Conservation (phyloP, 2,113 vertebrate species). For the Callithrix jacchus region DNA sequence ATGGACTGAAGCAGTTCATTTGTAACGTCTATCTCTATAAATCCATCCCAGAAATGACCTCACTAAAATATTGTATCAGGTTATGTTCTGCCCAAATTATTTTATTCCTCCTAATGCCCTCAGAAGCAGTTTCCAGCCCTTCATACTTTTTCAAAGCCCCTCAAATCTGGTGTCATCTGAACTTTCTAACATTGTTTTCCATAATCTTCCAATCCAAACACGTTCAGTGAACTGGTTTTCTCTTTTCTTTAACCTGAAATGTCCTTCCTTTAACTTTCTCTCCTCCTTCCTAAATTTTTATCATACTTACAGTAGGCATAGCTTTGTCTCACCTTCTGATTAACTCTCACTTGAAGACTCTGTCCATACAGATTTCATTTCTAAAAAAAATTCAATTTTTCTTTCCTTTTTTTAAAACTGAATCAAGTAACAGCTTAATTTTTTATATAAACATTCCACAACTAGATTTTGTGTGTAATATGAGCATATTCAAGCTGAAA, state of each 20-base stretch:
- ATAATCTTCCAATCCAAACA: not conserved
- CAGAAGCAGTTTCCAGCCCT: not conserved
- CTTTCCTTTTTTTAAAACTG: not conserved
- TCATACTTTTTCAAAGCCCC: not conserved
- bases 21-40: not conserved
- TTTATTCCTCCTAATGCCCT: not conserved
- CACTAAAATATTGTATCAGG: not conserved
- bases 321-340: not conserved
- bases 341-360: not conserved
- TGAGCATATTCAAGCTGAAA: not conserved
- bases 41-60: not conserved
- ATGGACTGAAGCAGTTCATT: not conserved
- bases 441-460: not conserved
- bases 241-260: not conserved
- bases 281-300: not conserved
- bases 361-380: not conserved
- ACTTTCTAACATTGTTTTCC: not conserved
- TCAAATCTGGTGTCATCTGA: not conserved
- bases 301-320: not conserved
- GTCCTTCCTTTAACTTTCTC: not conserved
- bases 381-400: not conserved
- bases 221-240: not conserved
- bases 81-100: not conserved
- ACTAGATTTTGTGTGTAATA: not conserved
- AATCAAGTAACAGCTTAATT: not conserved